Conservation (phyloP, 92 coral and sea anemone genomes). For the Micromussa lordhowensis region DNA sequence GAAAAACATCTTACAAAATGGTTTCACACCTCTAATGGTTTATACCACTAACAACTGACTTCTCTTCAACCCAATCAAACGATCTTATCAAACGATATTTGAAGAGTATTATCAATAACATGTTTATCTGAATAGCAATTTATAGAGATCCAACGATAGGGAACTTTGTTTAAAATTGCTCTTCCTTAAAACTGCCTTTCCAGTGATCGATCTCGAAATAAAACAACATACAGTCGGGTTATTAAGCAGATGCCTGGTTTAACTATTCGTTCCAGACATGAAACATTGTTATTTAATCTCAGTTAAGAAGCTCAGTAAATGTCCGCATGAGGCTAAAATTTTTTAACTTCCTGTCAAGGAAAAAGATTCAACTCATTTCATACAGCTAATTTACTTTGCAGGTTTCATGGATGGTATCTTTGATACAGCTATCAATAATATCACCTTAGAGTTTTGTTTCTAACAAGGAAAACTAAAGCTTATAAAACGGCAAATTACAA, state of each 20-base stretch:
- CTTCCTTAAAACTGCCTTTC: neutral
- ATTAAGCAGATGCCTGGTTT: neutral
- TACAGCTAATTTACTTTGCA: neutral
- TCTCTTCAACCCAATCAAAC: neutral
- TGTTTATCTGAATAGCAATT: neutral
- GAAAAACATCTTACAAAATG: neutral
- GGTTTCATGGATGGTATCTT: neutral
- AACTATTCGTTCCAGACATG: neutral
- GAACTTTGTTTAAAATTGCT: neutral
- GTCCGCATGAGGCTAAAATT: constrained; percentile 6
- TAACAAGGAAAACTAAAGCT: constrained; percentile 10
- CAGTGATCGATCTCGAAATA: neutral
- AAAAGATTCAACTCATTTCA: neutral
- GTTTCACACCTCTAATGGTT: neutral
- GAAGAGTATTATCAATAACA: neutral
- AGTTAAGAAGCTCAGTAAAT: neutral
- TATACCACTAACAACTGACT: neutral
- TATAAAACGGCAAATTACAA: neutral
- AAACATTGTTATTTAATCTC: constrained; percentile 9
- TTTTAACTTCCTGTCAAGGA: constrained; percentile 40
- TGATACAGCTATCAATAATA: constrained; percentile 27
- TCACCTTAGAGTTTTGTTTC: constrained; percentile 39
- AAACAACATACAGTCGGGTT: neutral
- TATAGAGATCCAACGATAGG: neutral
- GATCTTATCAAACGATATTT: neutral